These are phyloP conservation scores for Mizuhopecten yessoensis DNA, from an alignment of 1,140 invertebrate species.

Conservation along the genomic window DNA sequence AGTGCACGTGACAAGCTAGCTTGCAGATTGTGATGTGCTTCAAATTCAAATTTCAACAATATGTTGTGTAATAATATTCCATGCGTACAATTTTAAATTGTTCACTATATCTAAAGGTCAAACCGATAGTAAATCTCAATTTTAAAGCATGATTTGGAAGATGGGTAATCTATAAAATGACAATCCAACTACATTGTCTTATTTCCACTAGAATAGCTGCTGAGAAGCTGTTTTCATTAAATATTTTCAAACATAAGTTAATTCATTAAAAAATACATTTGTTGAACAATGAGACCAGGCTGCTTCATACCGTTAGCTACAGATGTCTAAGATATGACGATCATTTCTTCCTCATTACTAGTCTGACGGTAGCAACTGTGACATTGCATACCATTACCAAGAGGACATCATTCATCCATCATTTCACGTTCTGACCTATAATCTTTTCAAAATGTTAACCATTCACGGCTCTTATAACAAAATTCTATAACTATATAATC, in stretches of 20 bases:
- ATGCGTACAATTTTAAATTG: not conserved
- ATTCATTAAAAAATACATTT: not conserved
- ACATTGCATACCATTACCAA: not conserved
- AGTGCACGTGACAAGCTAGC: slow-evolving; percentile 36
- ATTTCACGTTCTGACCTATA: not conserved
- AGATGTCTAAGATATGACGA: not conserved
- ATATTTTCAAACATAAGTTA: not conserved
- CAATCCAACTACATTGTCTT: not conserved
- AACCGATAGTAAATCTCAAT: not conserved
- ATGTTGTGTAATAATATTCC: slow-evolving; percentile 33
- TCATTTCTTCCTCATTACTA: not conserved
- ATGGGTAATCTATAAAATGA: not conserved
- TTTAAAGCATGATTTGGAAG: slow-evolving; percentile 1
- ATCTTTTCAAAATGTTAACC: not conserved
- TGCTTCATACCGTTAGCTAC: not conserved
- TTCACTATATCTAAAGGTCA: not conserved
- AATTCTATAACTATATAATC: too few species aligned
- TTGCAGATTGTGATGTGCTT: slow-evolving; percentile 23
- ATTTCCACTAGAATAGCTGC: not conserved
- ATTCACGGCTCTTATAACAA: not conserved
- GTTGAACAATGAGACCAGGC: not conserved
- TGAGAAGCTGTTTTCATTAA: not conserved
- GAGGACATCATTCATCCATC: not conserved
- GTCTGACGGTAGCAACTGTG: not conserved
- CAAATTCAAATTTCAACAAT: not conserved